A percentile compares a stretch with the other conserved stretches of the same genome.
Evolutionary conservation across 2,888 invertebrate species (phyloP).

Genomic region (Frankliniella fusca): DNA sequence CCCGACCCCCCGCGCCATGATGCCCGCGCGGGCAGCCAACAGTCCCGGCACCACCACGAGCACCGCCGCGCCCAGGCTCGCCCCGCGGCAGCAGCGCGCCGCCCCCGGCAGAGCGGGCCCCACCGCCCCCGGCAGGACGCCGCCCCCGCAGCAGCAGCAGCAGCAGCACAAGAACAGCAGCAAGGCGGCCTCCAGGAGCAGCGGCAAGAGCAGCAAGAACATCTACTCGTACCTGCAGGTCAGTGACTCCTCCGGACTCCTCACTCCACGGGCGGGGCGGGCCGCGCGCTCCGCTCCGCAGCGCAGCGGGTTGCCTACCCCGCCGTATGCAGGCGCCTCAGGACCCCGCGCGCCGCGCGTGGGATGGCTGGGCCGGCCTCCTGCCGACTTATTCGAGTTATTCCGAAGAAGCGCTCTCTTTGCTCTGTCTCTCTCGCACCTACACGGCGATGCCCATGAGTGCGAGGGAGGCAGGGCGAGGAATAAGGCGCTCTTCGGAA

Average conservation of each 20-base stretch:
- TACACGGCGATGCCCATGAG: too few relatives aligned
- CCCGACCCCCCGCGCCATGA: constrained; percentile 60
- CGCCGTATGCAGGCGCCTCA: too few relatives aligned
- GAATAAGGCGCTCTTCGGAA: too few relatives aligned
- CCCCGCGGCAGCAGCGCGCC: neutral
- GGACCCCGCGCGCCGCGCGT: too few relatives aligned
- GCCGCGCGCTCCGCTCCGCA: neutral
- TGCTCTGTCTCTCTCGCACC: too few relatives aligned
- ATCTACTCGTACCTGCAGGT: constrained; percentile 26
- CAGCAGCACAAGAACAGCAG: neutral
- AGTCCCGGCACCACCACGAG: neutral
- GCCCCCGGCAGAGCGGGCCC: neutral
- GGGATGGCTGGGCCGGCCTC: too few relatives aligned
- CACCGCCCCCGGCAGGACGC: neutral
- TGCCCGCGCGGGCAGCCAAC: constrained; percentile 48
- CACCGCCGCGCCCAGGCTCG: neutral
- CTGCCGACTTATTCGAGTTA: too few relatives aligned
- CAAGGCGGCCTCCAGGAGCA: neutral
- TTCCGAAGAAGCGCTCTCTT: too few relatives aligned
- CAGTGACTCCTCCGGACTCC: neutral
- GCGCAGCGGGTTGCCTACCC: neutral
- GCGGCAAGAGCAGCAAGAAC: neutral
- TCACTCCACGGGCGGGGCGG: neutral
- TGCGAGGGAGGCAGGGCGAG: too few relatives aligned
- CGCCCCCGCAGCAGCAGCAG: neutral